Evolutionary conservation across 2,797 vertebrate genomes (phyloP), one percentile per base, ranked within the genome.

Genomic region (Paratrypauchen microcephalus): DNA sequence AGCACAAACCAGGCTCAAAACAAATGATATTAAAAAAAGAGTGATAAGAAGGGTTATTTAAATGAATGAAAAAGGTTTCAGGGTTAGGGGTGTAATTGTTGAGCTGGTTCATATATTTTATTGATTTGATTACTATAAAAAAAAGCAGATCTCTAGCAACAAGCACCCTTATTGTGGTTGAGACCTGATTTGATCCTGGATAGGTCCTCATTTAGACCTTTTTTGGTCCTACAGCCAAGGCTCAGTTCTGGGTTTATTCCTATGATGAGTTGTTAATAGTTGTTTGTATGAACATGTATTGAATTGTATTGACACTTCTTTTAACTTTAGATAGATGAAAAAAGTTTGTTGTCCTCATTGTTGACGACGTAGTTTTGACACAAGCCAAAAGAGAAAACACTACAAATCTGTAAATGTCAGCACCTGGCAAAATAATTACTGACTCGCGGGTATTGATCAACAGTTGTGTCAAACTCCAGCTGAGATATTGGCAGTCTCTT

Each of bases 401-500:
- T 65, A 65, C 75, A 79, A 75, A 71, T 41, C 15, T 23, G 58
- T 54, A 77, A 78, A 78, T 75, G 72, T 83, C 77, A 77, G 66
- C 74, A 77, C 76, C 71, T 63, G 30, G 62, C 50, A 41, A 74
- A 82, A 59, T 59, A 70, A 77, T 80, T 45, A 75, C 36, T 45
- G 55, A 80, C 70, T 76, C 70, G 16, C 23, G 58, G 3, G 66
- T 80, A 81, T 80, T 81, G 86, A 88, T 85, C 78, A 70, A 68
- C 68, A 69, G 36, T 65, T 61, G 62, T 73, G 71, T 80, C 67
- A 78, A 77, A 86, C 61, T 71, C 80, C 79, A 69, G 75, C 58
- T 58, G 75, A 64, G 65, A 68, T 65, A 61, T 75, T 71, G 65
- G n/a, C 55, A 15, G 73, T 75, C 48, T 65, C 70, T 82, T 64